Conservation (phyloP, 2,113 vertebrate species). For the Rhea pennata region DNA sequence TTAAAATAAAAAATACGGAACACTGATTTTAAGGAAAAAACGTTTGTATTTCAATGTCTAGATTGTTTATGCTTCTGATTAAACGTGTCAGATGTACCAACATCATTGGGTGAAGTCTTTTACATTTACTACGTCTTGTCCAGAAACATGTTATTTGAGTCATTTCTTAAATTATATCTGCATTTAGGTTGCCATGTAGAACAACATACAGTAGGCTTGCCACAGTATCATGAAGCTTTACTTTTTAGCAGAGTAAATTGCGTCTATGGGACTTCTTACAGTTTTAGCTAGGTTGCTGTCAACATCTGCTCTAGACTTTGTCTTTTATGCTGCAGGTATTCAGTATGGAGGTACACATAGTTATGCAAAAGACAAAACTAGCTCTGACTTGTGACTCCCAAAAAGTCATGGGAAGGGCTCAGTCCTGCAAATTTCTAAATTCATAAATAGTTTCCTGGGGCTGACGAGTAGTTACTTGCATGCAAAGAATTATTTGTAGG, state of each 20-base stretch:
- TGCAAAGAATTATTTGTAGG: not conserved
- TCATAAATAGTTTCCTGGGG: not conserved
- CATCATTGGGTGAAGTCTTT: not conserved
- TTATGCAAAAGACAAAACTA: not conserved
- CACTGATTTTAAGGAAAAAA: constrained; percentile 48
- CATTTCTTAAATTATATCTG: not conserved
- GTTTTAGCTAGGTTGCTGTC: not conserved
- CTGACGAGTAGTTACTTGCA: constrained; percentile 42
- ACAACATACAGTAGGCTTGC: not conserved
- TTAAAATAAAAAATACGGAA: constrained; percentile 52
- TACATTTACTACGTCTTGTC: not conserved
- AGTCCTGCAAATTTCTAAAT: not conserved
- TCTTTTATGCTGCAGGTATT: not conserved
- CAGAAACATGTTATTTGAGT: not conserved
- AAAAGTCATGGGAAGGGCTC: constrained; percentile 9
- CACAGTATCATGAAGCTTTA: not conserved
- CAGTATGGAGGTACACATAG: not conserved
- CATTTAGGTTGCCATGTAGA: not conserved
- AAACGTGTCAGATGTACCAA: not conserved
- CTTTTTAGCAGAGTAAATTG: not conserved
- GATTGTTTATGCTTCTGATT: constrained; percentile 5
- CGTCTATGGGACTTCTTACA: not conserved
- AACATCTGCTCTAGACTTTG: not conserved
- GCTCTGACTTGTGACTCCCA: constrained; percentile 13
- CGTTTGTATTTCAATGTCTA: constrained; percentile 35